A percentile compares a stretch with the other conserved stretches of the same genome.
Evolutionary conservation across 2,113 vertebrate species (phyloP).

Genomic region (Hydrolagus affinis): DNA sequence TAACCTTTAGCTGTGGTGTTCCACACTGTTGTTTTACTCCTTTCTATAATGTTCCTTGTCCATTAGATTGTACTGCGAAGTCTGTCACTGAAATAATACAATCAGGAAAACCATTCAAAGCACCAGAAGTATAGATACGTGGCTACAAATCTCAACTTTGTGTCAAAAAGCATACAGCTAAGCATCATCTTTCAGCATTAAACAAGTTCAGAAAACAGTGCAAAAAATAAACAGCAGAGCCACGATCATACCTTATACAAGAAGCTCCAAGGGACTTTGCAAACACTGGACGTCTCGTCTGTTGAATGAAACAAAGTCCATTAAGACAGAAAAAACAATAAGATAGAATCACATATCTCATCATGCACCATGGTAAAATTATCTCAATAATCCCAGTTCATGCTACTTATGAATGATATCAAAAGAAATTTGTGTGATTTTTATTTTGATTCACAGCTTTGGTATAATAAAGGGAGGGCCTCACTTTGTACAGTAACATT

Average conservation of each 20-base stretch:
- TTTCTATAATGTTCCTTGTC: constrained; percentile 1
- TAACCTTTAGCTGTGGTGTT: constrained; percentile 9
- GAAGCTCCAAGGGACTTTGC: not conserved
- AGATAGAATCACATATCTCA: not conserved
- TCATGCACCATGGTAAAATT: no score
- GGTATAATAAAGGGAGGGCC: no score
- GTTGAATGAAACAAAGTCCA: constrained; percentile 15
- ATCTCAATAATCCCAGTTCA: not conserved
- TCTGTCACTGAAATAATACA: constrained; percentile 1
- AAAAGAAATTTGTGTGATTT: not conserved
- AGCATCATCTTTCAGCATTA: not conserved
- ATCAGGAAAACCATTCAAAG: not conserved
- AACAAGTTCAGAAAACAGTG: not conserved
- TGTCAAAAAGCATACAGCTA: not conserved
- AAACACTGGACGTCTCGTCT: not conserved
- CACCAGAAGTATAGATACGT: not conserved
- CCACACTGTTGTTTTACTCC: not conserved
- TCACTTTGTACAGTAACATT: no score
- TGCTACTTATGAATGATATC: not conserved
- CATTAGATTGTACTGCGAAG: not conserved
- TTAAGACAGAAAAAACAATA: not conserved
- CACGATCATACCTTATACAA: no score
- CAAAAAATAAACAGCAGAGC: no score
- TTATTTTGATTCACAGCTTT: not conserved
- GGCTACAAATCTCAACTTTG: not conserved